phyloP scores from a whole-genome alignment of 1,140 invertebrate species.

The Euura lappo region DNA sequence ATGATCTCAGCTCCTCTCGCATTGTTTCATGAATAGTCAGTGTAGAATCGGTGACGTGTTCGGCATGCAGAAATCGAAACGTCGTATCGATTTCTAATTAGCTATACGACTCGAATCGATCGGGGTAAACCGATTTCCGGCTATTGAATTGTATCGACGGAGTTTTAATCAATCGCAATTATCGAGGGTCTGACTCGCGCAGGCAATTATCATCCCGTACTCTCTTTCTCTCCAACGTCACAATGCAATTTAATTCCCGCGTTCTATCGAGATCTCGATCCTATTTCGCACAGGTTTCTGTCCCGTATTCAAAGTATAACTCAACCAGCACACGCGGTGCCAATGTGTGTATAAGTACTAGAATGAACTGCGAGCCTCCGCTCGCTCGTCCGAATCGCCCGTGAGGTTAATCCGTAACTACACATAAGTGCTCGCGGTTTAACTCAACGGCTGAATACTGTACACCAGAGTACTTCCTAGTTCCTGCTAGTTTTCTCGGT shows the following conservation, averaged over 20 bases:
- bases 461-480: not conserved
- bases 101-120: no score
- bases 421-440: not conserved
- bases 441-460: no score
- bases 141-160: not conserved
- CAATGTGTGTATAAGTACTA: not conserved
- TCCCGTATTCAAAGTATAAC: no score
- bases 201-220: not conserved
- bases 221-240: not conserved
- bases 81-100: not conserved
- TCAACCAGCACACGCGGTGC: not conserved
- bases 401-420: slow-evolving; percentile 1
- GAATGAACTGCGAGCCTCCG: not conserved
- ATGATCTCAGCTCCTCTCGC: not conserved
- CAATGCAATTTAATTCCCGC: not conserved
- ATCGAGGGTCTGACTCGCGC: not conserved
- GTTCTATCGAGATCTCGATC: no score
- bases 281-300: no score
- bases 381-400: not conserved
- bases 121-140: not conserved
- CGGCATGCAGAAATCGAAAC: slow-evolving; percentile 1
- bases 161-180: not conserved
- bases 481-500: slow-evolving; percentile 2
- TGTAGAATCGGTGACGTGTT: not conserved
- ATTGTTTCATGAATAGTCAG: not conserved